phyloP scores from a whole-genome alignment of 1,140 invertebrate genomes.

The Acyrthosiphon pisum region DNA sequence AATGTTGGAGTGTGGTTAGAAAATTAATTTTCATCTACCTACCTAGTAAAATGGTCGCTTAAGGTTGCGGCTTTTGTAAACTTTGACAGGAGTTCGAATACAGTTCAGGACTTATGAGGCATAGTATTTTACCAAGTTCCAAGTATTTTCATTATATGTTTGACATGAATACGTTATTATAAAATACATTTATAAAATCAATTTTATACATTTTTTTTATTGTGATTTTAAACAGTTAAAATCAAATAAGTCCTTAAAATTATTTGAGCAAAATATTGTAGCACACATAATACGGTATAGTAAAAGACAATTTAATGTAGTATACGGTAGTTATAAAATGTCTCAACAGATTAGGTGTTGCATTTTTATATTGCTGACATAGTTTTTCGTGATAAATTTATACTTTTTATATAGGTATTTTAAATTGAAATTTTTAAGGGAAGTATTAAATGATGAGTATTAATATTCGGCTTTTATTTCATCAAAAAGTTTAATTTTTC shows the following conservation, averaged over 20 bases:
- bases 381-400: background rate
- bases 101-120: constrained; percentile 44
- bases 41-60: constrained; percentile 47
- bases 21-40: constrained; percentile 50
- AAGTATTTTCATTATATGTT: constrained; percentile 36
- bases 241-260: background rate
- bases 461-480: background rate
- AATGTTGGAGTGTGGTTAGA: constrained; percentile 24
- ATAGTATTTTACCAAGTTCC: constrained; percentile 26
- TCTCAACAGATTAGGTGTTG: background rate
- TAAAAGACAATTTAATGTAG: background rate
- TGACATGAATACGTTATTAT: background rate
- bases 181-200: background rate
- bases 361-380: background rate
- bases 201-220: background rate
- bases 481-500: background rate
- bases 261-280: constrained; percentile 8
- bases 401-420: background rate
- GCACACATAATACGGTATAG: background rate
- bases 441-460: background rate
- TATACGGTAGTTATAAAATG: background rate
- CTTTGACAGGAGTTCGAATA: constrained; percentile 48
- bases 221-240: background rate
- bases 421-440: background rate
- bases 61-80: constrained; percentile 48